Evolutionary conservation across 2,113 vertebrate species (phyloP).

Genomic region (Smithornis capensis): DNA sequence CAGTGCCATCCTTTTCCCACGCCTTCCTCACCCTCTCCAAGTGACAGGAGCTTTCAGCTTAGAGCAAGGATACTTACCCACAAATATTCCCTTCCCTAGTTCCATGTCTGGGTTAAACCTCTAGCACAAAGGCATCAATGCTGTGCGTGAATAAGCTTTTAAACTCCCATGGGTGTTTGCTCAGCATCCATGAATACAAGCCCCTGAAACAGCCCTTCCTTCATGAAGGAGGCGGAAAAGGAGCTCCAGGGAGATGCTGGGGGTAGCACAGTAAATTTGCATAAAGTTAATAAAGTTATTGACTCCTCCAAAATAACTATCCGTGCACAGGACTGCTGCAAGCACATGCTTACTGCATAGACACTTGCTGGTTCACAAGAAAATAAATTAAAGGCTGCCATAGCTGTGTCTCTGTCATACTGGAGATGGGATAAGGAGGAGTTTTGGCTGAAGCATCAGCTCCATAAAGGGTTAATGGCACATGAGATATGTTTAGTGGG

Average conservation of each 20-base stretch:
- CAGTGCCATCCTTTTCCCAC: neutral
- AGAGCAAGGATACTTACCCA: neutral
- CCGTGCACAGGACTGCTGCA: neutral
- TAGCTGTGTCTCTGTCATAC: neutral
- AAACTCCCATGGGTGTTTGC: neutral
- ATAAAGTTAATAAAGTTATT: neutral
- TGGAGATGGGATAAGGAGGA: neutral
- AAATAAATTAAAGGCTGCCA: neutral
- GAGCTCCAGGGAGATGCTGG: neutral
- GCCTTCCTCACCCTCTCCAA: neutral
- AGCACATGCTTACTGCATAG: neutral
- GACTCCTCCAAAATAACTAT: neutral
- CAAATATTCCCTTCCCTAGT: neutral
- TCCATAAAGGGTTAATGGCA: conserved; percentile 13
- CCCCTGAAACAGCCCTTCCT: neutral
- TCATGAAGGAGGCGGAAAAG: neutral
- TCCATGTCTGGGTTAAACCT: neutral
- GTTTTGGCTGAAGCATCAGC: neutral
- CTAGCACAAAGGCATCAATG: neutral
- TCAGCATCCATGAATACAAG: neutral
- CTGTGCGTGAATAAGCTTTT: neutral
- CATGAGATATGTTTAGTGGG: neutral
- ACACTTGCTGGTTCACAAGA: neutral
- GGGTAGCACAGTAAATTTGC: neutral
- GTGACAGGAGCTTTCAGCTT: neutral